Percentiles rank a stretch among this genome's conserved stretches.
Conservation (phyloP, 2,113 vertebrate species). For the Podarcis raffonei region DNA sequence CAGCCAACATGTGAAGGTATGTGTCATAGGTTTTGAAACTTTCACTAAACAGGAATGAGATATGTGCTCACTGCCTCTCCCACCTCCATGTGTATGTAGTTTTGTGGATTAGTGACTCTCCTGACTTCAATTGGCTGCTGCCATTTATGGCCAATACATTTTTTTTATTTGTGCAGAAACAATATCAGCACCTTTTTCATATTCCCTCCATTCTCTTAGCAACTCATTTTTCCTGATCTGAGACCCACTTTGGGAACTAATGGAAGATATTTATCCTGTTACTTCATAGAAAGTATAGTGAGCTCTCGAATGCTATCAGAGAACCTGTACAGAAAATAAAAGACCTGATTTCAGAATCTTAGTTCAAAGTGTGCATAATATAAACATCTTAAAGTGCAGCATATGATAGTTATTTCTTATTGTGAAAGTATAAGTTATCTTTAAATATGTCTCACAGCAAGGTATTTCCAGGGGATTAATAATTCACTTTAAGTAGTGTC, state of each 20-base stretch:
- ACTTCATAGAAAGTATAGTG: not conserved
- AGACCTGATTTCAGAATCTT: not conserved
- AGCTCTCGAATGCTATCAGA: no score
- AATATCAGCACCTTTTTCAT: not conserved
- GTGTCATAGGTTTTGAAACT: not conserved
- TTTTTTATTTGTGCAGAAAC: not conserved
- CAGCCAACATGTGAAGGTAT: not conserved
- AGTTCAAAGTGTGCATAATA: not conserved
- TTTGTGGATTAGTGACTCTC: not conserved
- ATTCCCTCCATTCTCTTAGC: not conserved
- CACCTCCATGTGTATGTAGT: not conserved
- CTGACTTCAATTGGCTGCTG: not conserved
- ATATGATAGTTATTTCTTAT: not conserved
- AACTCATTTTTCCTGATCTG: not conserved
- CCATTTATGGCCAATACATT: not conserved
- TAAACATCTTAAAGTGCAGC: not conserved
- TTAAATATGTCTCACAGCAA: not conserved
- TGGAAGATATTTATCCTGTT: not conserved
- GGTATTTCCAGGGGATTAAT: slow-evolving; percentile 12
- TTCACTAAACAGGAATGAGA: not conserved
- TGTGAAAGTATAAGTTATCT: not conserved
- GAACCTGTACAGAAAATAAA: not conserved
- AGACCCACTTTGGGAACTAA: not conserved
- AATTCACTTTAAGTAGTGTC: not conserved
- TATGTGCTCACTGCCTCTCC: not conserved